phyloP scores from a whole-genome alignment of 1,140 invertebrate species.

The Lasaia peninsularis region DNA sequence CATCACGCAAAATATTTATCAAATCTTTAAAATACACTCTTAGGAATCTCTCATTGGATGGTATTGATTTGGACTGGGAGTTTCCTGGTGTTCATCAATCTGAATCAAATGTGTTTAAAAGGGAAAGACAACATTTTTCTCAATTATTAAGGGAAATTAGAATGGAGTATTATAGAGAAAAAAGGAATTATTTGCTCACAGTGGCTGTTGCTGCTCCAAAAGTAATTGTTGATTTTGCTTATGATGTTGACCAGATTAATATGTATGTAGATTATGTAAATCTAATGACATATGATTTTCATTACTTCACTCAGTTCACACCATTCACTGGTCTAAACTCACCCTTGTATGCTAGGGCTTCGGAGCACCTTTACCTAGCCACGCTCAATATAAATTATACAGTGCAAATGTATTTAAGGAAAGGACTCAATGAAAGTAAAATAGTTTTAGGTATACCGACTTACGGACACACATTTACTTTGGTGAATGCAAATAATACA shows the following conservation, averaged over 20 bases:
- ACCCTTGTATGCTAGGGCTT: conserved; percentile 81
- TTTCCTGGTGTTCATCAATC: conserved; percentile 82
- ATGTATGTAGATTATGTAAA: conserved; percentile 91
- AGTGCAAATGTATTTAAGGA: conserved; percentile 86
- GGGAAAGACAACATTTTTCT: conserved; percentile 84
- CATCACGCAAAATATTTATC: conserved; percentile 84
- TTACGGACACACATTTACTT: conserved; percentile 89
- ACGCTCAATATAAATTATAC: conserved; percentile 91
- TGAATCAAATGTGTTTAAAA: conserved; percentile 23
- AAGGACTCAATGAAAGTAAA: conserved; percentile 90
- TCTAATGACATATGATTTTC: conserved; percentile 94
- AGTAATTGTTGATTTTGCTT: conserved; percentile 84
- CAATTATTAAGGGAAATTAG: conserved; percentile 85
- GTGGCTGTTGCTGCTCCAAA: conserved; percentile 87
- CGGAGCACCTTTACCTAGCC: conserved; percentile 82
- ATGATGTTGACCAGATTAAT: conserved; percentile 86
- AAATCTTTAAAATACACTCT: conserved; percentile 80
- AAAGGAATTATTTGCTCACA: conserved; percentile 80
- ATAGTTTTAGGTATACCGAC: conserved; percentile 93
- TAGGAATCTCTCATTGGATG: conserved; percentile 84
- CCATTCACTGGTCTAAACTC: conserved; percentile 91
- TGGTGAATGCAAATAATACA: conserved; percentile 83
- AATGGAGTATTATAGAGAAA: conserved; percentile 79
- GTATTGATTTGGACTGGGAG: conserved; percentile 93
- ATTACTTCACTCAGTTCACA: conserved; percentile 85